Base-by-base conservation (phyloP, 2,797 vertebrate species). In the Ptychobarbus kaznakovi region DNA sequence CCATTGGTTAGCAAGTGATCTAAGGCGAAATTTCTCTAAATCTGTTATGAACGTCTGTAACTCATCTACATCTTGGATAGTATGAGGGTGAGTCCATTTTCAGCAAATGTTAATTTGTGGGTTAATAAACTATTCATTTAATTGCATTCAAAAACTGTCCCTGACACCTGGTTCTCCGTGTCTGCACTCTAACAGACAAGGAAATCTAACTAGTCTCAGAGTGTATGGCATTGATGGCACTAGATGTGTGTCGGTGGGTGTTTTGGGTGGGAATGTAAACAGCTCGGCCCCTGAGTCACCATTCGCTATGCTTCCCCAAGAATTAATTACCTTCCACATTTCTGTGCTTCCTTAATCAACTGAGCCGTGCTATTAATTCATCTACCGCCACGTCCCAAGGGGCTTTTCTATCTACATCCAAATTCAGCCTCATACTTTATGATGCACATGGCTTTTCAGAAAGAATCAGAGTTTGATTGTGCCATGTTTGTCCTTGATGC, bases 281-380 rank as follows among this genome's bases (percentile, higher is more conserved):
- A 88, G 82, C 69, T 82, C 15, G 16, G 32, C 65, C 32, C 65
- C 28, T 66, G 65, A 66, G 65, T 66, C 86, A 82, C 79, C 53
- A 76, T 88, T 83, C 65, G 65, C 46, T 84, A 13, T 79, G 65
- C 69, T 80, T 66, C 35, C 38, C 44, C 61, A 65, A 86, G 66
- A 88, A 82, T 90, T 58, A 86, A 79, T 90, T 87, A 86, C 77
- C 77, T 69, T 79, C 73, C 42, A 13, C 49, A 69, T 86, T 81
- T 83, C 53, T 77, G 65, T 51, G 58, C 85, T 80, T 61, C 58
- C 58, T 82, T 88, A 83, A 88, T 88, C 81, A 88, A 83, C 81
- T 86, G 61, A 79, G 76, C 42, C 42, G 1, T 42, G 72, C 73
- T 86, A 89, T 87, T 86, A 90, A 86, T 88, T 85, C 38, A 80